Conservation (phyloP, 2,113 vertebrate species). For the Calyptomena viridis region DNA sequence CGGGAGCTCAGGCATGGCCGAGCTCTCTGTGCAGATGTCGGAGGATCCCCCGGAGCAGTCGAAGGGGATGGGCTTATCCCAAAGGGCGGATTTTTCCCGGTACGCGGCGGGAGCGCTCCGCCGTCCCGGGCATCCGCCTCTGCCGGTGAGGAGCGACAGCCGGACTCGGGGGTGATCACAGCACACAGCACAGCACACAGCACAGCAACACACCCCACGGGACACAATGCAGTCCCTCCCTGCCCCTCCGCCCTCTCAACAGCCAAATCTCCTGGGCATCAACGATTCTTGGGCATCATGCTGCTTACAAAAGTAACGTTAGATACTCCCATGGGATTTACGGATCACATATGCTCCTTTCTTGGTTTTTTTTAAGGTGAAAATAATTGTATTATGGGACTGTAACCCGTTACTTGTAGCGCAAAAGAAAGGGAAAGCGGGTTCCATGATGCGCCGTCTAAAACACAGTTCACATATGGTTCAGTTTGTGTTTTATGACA, state of each 20-base stretch:
- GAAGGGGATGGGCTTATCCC: background rate
- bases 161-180: background rate
- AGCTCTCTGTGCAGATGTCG: background rate
- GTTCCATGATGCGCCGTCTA: background rate
- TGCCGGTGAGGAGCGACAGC: background rate
- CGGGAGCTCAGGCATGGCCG: background rate
- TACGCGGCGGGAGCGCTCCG: background rate
- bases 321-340: background rate
- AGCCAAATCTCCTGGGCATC: background rate
- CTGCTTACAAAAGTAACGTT: background rate
- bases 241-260: background rate
- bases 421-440: slow-evolving; percentile 2
- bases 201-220: background rate
- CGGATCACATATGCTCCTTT: background rate
- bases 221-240: background rate
- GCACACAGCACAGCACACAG: background rate
- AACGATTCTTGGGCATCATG: background rate
- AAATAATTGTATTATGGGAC: background rate
- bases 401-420: background rate
- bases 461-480: slow-evolving; percentile 14
- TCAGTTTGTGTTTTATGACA: slow-evolving; percentile 45
- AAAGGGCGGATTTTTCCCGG: background rate
- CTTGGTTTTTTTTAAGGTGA: background rate
- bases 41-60: background rate
- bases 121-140: background rate